A percentile compares a stretch with the other conserved stretches of the same genome.
phyloP scores from a whole-genome alignment of 2,797 vertebrate genomes.

The Apogon talboti region DNA sequence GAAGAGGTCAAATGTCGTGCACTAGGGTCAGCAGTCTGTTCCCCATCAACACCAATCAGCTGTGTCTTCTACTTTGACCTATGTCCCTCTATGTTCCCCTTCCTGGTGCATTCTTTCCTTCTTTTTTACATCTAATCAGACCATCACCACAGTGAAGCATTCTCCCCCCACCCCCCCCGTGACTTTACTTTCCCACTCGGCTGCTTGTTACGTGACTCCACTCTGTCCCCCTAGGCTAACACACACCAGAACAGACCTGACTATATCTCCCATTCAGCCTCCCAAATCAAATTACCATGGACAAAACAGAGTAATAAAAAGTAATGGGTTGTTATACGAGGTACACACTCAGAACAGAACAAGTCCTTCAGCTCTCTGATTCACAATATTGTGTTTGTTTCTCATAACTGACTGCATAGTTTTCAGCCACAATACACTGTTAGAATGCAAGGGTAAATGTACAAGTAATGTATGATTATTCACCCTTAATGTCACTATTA shows the following conservation, averaged over 20 bases:
- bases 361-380: constrained; percentile 56
- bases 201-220: constrained; percentile 35
- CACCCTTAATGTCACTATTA: not conserved
- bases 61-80: constrained; percentile 33
- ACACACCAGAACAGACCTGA: constrained; percentile 55
- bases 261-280: constrained; percentile 67
- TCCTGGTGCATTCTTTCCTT: constrained; percentile 26
- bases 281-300: constrained; percentile 77
- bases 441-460: not conserved
- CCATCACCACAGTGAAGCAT: too few species aligned
- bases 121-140: constrained; percentile 6
- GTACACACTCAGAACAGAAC: constrained; percentile 53
- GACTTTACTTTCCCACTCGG: constrained; percentile 21
- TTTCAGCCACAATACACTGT: not conserved
- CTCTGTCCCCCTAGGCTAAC: constrained; percentile 59
- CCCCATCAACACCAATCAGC: constrained; percentile 65
- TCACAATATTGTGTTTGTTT: constrained; percentile 30
- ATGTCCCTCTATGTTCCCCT: not conserved
- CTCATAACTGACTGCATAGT: constrained; percentile 30
- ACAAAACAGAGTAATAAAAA: constrained; percentile 79
- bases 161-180: not conserved
- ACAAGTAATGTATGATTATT: not conserved
- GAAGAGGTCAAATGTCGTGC: constrained; percentile 62
- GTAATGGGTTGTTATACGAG: constrained; percentile 76
- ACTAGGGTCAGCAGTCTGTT: constrained; percentile 70